These are phyloP conservation scores for Saccostrea cuccullata DNA, from an alignment of 1,140 invertebrate genomes.

Conservation along the genomic window DNA sequence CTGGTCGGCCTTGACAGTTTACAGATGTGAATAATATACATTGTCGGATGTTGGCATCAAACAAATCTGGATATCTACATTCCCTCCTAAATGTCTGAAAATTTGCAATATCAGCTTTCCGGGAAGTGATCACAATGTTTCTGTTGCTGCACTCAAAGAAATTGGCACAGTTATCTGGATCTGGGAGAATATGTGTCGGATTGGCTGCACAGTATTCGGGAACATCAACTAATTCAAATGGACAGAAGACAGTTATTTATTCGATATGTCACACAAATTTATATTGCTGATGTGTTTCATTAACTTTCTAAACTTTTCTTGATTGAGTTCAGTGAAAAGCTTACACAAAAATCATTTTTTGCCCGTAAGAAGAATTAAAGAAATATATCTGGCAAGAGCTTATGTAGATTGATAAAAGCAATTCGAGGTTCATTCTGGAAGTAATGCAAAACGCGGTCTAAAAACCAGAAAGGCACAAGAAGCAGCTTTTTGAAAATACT, in stretches of 20 bases:
- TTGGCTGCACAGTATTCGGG: constrained; percentile 43
- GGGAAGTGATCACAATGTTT: not conserved
- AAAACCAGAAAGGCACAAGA: too few species aligned
- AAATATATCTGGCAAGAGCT: too few species aligned
- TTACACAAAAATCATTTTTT: too few species aligned
- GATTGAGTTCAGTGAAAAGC: not conserved
- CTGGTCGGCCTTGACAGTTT: constrained; percentile 55
- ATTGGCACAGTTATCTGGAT: constrained; percentile 51
- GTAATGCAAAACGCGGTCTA: too few species aligned
- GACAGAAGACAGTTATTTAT: not conserved
- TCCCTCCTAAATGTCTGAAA: constrained; percentile 17
- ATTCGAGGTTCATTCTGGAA: too few species aligned
- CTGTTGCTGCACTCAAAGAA: constrained; percentile 43
- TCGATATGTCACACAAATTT: not conserved
- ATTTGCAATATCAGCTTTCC: not conserved
- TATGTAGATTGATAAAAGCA: too few species aligned
- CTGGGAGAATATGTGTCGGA: constrained; percentile 44
- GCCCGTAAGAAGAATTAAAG: too few species aligned
- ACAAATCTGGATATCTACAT: constrained; percentile 58
- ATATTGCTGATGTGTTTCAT: not conserved
- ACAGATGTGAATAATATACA: constrained; percentile 55
- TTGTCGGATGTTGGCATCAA: constrained; percentile 37
- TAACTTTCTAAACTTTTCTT: constrained; percentile 11
- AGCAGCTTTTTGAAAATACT: too few species aligned
- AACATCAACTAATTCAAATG: constrained; percentile 44